phyloP scores from a whole-genome alignment of 1,140 invertebrate species.

The Matsumurasca onukii region DNA sequence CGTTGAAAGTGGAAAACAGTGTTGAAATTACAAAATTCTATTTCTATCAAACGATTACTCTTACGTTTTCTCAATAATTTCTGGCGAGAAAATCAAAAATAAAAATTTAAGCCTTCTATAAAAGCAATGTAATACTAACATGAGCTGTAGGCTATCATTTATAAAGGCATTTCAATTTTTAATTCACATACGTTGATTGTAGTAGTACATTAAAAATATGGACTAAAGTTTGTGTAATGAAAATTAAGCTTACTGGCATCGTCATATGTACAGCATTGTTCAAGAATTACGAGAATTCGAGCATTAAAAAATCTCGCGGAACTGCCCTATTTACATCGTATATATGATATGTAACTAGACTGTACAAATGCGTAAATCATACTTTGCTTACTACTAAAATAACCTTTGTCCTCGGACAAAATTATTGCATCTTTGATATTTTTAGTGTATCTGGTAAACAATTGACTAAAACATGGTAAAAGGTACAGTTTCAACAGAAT shows the following conservation, averaged over 20 bases:
- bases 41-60: not conserved
- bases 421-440: constrained; percentile 16
- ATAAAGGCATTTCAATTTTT: constrained; percentile 13
- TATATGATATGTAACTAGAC: constrained; percentile 26
- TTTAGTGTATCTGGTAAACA: not conserved
- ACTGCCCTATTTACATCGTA: constrained; percentile 29
- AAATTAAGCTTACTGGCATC: constrained; percentile 26
- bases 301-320: constrained; percentile 25
- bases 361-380: not conserved
- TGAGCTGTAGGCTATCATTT: constrained; percentile 14
- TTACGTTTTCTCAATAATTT: constrained; percentile 3
- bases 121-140: constrained; percentile 10
- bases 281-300: constrained; percentile 20
- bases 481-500: too few relatives aligned
- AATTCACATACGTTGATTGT: constrained; percentile 26
- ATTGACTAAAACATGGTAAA: too few relatives aligned
- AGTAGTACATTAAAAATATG: constrained; percentile 19
- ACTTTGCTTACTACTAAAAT: constrained; percentile 28
- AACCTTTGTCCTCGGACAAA: constrained; percentile 5
- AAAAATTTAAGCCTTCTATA: constrained; percentile 14
- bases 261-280: constrained; percentile 21
- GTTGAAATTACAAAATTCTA: constrained; percentile 12
- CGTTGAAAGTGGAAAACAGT: too few relatives aligned
- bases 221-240: constrained; percentile 18
- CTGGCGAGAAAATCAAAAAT: not conserved